These are phyloP conservation scores for Ornithoptera priamus DNA, from an alignment of 2,888 invertebrate genomes.

Conservation along the genomic window DNA sequence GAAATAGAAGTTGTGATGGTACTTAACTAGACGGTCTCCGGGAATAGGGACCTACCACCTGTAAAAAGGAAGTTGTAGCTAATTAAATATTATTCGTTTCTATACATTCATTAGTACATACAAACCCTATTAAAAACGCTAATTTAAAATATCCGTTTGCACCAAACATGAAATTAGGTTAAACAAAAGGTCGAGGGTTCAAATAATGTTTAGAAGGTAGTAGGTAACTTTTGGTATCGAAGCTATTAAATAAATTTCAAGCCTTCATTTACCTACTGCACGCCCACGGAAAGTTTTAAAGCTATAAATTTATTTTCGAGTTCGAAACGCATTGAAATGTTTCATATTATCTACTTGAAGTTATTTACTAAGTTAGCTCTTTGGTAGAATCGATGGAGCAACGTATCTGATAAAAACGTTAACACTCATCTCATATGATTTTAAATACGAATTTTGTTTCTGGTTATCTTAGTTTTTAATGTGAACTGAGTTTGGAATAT, in stretches of 20 bases:
- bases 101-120: too few relatives aligned
- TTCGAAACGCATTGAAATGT: constrained; percentile 12
- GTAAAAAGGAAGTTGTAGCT: too few relatives aligned
- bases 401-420: background rate
- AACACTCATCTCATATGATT: background rate
- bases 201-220: background rate
- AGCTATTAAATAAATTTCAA: background rate
- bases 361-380: constrained; percentile 4
- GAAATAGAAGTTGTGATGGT: too few relatives aligned
- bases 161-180: too few relatives aligned
- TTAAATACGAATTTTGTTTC: background rate
- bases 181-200: too few relatives aligned
- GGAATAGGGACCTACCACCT: too few relatives aligned
- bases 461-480: too few relatives aligned
- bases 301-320: constrained; percentile 14
- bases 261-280: background rate
- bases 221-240: background rate
- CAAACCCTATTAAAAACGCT: too few relatives aligned
- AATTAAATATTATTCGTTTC: too few relatives aligned
- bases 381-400: background rate
- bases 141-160: too few relatives aligned
- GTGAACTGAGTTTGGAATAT: too few relatives aligned
- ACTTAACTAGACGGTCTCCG: too few relatives aligned
- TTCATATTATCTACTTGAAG: constrained; percentile 10
- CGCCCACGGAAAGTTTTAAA: constrained; percentile 4